Percentiles rank a stretch among this genome's conserved stretches.
Conservation (phyloP, 2,797 vertebrate species). For the Darevskia mixta region DNA sequence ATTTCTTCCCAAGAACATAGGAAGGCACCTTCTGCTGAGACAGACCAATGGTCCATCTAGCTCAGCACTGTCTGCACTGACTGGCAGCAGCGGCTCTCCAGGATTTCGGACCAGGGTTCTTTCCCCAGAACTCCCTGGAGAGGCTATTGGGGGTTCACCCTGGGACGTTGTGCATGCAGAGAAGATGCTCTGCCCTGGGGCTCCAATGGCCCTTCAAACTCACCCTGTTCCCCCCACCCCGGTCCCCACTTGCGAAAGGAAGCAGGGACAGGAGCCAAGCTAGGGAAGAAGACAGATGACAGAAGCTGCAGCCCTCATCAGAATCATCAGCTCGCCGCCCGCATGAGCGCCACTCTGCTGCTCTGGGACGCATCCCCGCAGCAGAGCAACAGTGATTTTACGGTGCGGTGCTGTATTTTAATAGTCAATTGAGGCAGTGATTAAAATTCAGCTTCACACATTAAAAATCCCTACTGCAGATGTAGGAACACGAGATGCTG, state of each 20-base stretch:
- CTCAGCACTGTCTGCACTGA: neutral
- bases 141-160: neutral
- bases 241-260: neutral
- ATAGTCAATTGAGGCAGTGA: constrained; percentile 51
- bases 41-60: too few species aligned
- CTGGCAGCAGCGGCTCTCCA: too few species aligned
- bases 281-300: neutral
- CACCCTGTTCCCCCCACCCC: neutral
- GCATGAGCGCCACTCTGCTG: neutral
- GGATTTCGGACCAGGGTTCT: too few species aligned
- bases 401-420: constrained; percentile 43
- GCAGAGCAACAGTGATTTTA: constrained; percentile 17
- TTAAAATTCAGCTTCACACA: constrained; percentile 51
- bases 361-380: constrained; percentile 19
- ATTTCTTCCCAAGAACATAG: too few species aligned
- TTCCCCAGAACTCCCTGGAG: neutral
- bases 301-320: constrained; percentile 12
- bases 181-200: neutral
- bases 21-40: too few species aligned
- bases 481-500: constrained; percentile 6
- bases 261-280: neutral
- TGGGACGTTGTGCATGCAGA: neutral
- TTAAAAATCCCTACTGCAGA: constrained; percentile 46
- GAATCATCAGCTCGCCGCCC: neutral
- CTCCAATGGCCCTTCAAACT: neutral